Evolutionary conservation across 2,113 vertebrate species (phyloP).

Genomic region (Tragelaphus imberbis): DNA sequence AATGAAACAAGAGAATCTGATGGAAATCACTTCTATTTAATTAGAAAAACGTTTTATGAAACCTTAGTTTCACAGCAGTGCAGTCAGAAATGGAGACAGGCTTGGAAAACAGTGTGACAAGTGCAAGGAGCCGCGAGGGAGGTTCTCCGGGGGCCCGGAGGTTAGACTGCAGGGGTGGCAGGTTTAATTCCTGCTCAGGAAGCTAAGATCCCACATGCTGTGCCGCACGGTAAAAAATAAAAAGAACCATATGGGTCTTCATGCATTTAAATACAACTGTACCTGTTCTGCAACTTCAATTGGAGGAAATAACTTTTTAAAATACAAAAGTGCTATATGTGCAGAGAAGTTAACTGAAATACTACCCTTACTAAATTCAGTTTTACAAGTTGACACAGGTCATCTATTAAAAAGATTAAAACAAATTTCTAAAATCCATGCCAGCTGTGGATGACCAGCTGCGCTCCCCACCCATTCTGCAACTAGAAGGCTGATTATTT

Average conservation of each 20-base stretch:
- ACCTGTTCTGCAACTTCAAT: neutral
- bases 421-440: neutral
- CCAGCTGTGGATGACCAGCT: neutral
- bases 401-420: neutral
- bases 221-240: neutral
- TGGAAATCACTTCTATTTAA: neutral
- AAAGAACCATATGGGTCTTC: neutral
- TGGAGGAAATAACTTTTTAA: neutral
- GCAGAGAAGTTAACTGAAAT: neutral
- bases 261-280: neutral
- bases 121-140: accelerated
- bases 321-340: neutral
- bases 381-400: neutral
- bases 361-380: neutral
- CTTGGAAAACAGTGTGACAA: neutral
- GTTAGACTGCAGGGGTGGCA: neutral
- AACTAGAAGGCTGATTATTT: neutral
- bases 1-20: neutral
- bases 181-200: neutral
- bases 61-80: neutral
- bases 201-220: neutral
- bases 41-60: neutral
- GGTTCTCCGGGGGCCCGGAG: neutral
- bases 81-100: neutral
- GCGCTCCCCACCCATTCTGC: neutral